A percentile compares a stretch with the other conserved stretches of the same genome.
These are phyloP conservation scores for Cyphomyrus plagiostoma DNA, from an alignment of 2,113 vertebrate species.

Conservation along the genomic window DNA sequence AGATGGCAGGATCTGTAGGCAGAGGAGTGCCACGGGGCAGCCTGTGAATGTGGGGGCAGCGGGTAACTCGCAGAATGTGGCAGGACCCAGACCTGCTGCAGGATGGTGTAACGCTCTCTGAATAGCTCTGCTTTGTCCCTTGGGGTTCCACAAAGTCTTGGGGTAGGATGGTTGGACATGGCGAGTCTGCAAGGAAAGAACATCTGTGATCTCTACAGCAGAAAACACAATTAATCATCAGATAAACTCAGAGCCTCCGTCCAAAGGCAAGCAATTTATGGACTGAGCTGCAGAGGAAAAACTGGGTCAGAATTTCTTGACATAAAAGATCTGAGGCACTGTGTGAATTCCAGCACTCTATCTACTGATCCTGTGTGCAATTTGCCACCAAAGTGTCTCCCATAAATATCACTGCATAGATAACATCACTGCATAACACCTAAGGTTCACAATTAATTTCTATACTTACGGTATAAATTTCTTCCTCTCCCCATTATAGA, in stretches of 20 bases:
- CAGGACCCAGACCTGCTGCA: constrained; percentile 68
- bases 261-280: not conserved
- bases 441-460: not conserved
- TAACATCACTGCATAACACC: not conserved
- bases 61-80: not conserved
- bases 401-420: not conserved
- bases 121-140: constrained; percentile 91
- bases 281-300: not conserved
- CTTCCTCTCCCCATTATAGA: constrained; percentile 87
- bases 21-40: not conserved
- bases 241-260: not conserved
- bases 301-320: not conserved
- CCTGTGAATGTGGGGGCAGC: not conserved
- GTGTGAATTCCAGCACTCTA: not conserved
- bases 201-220: not conserved
- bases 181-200: constrained; percentile 61
- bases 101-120: constrained; percentile 81
- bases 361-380: not conserved
- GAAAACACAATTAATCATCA: not conserved
- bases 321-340: not conserved
- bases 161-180: constrained; percentile 72
- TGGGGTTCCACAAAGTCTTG: constrained; percentile 76
- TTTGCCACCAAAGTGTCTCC: not conserved
- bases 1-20: not conserved
- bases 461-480: constrained; percentile 91